Evolutionary conservation across 2,888 invertebrate species (phyloP).

Genomic region (Rhagonycha fulva): DNA sequence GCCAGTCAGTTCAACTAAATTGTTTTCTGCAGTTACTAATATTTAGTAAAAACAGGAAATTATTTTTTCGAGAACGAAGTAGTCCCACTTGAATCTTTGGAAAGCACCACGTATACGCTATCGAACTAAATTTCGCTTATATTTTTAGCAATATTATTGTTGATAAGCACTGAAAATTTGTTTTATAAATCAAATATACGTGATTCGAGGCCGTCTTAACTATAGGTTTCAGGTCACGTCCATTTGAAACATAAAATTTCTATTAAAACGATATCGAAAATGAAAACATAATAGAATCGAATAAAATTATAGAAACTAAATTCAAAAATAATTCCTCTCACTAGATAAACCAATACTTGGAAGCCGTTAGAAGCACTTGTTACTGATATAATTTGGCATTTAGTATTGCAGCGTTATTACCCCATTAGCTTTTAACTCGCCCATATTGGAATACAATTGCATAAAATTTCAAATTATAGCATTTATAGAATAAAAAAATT

Average conservation of each 20-base stretch:
- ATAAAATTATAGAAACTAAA: background rate
- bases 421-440: constrained; percentile 12
- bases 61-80: too few relatives aligned
- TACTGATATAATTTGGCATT: constrained; percentile 16
- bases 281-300: background rate
- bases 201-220: background rate
- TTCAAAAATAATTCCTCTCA: background rate
- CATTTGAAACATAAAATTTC: background rate
- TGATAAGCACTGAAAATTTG: background rate
- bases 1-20: too few relatives aligned
- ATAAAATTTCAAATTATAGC: constrained; percentile 11
- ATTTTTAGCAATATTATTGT: background rate
- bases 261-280: background rate
- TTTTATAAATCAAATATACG: background rate
- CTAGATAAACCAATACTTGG: constrained; percentile 2
- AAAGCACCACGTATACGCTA: background rate
- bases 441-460: constrained; percentile 6
- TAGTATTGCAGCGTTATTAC: constrained; percentile 15
- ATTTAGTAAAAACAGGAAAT: too few relatives aligned
- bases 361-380: constrained; percentile 16
- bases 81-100: background rate
- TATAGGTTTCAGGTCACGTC: background rate
- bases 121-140: background rate
- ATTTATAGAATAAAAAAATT: constrained; percentile 6
- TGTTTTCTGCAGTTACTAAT: too few relatives aligned